Percentiles rank a stretch among this genome's conserved stretches.
These are phyloP conservation scores for Ypsolopha scabrella DNA, from an alignment of 2,888 invertebrate species.

Conservation along the genomic window DNA sequence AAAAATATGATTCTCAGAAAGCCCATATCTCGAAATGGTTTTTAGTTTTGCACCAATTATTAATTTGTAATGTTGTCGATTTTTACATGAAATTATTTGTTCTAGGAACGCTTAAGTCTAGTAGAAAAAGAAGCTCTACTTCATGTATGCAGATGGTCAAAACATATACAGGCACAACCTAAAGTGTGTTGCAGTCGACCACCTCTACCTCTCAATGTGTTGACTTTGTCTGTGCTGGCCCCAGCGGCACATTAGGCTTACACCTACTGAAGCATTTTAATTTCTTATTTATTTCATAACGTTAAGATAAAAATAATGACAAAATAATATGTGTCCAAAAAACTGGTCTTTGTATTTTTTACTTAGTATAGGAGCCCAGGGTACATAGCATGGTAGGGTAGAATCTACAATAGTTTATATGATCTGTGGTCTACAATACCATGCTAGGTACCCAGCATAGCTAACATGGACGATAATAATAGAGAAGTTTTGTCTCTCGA, in stretches of 20 bases:
- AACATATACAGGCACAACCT: constrained; percentile 78
- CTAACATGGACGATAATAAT: too few species aligned
- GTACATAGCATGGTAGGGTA: too few species aligned
- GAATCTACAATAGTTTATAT: too few species aligned
- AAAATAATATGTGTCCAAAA: background rate
- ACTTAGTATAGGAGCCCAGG: too few species aligned
- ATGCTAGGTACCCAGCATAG: too few species aligned
- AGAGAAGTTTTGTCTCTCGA: too few species aligned
- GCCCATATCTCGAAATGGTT: too few species aligned
- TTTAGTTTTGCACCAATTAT: too few species aligned
- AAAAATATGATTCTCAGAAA: too few species aligned
- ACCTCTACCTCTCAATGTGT: constrained; percentile 37
- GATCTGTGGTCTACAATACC: too few species aligned
- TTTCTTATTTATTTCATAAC: constrained; percentile 8
- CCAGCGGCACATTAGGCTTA: constrained; percentile 40
- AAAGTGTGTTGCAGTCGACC: constrained; percentile 56
- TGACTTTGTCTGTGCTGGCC: constrained; percentile 39
- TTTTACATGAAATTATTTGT: too few species aligned
- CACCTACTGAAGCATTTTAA: constrained; percentile 5
- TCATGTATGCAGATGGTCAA: constrained; percentile 82
- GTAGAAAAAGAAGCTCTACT: constrained; percentile 77
- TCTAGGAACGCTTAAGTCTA: constrained; percentile 73
- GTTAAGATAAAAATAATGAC: background rate
- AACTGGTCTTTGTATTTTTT: background rate
- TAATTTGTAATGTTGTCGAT: too few species aligned